phyloP scores from a whole-genome alignment of 2,113 vertebrate species.

The Pavo muticus region DNA sequence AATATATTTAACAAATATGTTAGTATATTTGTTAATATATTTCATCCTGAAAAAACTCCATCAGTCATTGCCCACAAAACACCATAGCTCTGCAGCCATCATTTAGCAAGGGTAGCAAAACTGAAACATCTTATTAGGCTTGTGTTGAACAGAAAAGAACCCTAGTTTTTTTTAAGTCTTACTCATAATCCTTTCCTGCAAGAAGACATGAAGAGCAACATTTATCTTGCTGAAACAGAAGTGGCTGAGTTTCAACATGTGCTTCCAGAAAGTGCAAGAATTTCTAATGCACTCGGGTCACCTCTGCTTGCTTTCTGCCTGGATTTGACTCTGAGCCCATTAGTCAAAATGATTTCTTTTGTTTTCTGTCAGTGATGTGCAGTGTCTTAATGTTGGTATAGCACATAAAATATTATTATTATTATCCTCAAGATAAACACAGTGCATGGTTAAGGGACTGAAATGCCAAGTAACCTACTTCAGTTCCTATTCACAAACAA shows the following conservation, averaged over 20 bases:
- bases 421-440: background rate
- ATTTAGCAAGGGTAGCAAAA: background rate
- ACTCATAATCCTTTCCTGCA: background rate
- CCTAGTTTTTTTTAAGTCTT: background rate
- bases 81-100: background rate
- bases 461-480: conserved; percentile 7
- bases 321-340: background rate
- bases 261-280: background rate
- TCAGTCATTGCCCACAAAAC: background rate
- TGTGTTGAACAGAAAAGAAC: background rate
- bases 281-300: background rate
- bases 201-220: background rate
- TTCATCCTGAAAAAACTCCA: background rate
- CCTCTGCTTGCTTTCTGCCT: background rate
- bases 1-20: no score
- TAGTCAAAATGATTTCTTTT: background rate
- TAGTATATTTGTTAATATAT: background rate
- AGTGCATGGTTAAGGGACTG: background rate
- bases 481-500: background rate
- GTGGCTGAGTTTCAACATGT: background rate
- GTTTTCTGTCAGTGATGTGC: background rate
- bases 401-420: background rate
- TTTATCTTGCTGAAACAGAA: background rate
- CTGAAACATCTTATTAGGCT: background rate
- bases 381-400: background rate